phyloP scores from a whole-genome alignment of 23 tunicate species.

The Diplosoma virens region DNA sequence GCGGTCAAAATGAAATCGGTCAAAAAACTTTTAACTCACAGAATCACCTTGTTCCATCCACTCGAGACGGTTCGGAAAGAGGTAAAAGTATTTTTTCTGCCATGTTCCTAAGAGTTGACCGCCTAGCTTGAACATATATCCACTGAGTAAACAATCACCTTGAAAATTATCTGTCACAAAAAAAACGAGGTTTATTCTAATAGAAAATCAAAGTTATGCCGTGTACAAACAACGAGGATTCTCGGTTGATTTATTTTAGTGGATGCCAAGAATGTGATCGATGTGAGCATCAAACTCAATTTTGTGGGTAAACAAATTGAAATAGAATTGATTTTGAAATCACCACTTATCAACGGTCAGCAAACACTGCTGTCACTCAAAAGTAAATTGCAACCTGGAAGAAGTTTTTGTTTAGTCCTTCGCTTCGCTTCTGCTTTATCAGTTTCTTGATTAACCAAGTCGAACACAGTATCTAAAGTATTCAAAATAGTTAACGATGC shows the following conservation, averaged over 20 bases:
- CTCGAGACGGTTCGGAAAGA: slow-evolving; percentile 95
- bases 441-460: slow-evolving; percentile 89
- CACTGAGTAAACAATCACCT: slow-evolving; percentile 79
- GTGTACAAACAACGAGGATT: not conserved
- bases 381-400: slow-evolving; percentile 35
- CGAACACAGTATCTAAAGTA: slow-evolving; percentile 76
- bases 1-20: too few relatives aligned
- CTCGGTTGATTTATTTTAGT: not conserved
- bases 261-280: not conserved
- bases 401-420: slow-evolving; percentile 36
- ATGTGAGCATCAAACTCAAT: not conserved
- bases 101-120: slow-evolving; percentile 77
- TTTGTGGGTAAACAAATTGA: not conserved
- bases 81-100: slow-evolving; percentile 89
- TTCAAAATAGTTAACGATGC: not conserved
- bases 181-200: not conserved
- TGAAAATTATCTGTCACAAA: slow-evolving; percentile 33
- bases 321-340: not conserved
- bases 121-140: slow-evolving; percentile 68
- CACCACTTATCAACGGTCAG: not conserved
- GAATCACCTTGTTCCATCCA: slow-evolving; percentile 71
- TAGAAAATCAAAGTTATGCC: not conserved
- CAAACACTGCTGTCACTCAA: not conserved
- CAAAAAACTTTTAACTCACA: too few relatives aligned
- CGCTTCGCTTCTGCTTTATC: slow-evolving; percentile 52